Evolutionary conservation across 2,797 vertebrate species (phyloP).

Genomic region (Enteromius mattozi): DNA sequence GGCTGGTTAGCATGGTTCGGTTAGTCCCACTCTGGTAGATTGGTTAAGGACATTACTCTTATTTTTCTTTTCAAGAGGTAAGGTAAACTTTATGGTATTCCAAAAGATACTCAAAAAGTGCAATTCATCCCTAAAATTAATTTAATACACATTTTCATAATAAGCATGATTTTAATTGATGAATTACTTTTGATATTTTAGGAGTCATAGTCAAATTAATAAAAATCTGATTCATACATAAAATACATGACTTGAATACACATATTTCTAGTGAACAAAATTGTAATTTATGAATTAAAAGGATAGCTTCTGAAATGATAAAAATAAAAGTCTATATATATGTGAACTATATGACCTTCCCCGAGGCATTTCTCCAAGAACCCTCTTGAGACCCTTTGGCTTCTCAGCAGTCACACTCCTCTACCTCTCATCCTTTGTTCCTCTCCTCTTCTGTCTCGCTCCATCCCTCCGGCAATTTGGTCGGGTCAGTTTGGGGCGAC

Average conservation of each 20-base stretch:
- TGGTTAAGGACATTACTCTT: not conserved
- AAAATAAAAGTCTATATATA: no score
- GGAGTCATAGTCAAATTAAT: not conserved
- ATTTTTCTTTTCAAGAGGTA: not conserved
- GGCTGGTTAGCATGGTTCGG: not conserved
- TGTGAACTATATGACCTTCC: constrained; percentile 38
- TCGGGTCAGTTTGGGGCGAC: constrained; percentile 41
- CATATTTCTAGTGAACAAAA: not conserved
- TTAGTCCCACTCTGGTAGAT: not conserved
- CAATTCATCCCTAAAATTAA: not conserved
- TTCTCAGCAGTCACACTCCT: constrained; percentile 48
- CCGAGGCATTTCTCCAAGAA: constrained; percentile 41
- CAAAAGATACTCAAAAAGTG: not conserved
- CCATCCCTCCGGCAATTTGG: constrained; percentile 34
- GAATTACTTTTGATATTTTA: not conserved
- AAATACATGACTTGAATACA: not conserved
- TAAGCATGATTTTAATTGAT: not conserved
- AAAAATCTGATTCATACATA: not conserved
- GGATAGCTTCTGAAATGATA: not conserved
- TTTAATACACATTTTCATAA: not conserved
- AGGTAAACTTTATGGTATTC: no score
- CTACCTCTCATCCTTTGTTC: constrained; percentile 39
- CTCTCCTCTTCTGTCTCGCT: constrained; percentile 44
- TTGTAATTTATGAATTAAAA: not conserved
- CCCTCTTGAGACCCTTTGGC: constrained; percentile 49